Conservation (phyloP, 2,888 invertebrate species). For the Cyclophora punctaria region DNA sequence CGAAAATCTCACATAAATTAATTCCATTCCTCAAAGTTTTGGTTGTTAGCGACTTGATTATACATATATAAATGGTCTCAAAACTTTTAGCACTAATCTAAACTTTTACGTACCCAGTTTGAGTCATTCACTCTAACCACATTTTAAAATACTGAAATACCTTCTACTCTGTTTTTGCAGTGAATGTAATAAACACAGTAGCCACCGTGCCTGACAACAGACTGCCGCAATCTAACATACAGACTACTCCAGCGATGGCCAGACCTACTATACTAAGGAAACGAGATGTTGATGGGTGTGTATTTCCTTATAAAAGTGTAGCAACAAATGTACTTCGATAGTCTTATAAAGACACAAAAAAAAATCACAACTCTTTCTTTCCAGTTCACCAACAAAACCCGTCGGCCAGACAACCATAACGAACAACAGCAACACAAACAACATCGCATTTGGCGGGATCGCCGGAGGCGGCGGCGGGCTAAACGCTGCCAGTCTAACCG, state of each 20-base stretch:
- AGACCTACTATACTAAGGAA: conserved; percentile 91
- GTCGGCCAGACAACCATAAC: neutral
- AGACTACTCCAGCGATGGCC: conserved; percentile 76
- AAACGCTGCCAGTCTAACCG: no score
- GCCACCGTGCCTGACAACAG: conserved; percentile 39
- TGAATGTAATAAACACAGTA: conserved; percentile 42
- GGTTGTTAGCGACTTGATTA: no score
- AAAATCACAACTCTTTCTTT: neutral
- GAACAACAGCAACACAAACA: no score
- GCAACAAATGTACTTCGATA: no score
- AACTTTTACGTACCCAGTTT: no score
- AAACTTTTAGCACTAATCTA: no score
- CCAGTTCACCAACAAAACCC: conserved; percentile 73
- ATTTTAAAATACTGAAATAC: no score
- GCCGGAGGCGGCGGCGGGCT: no score
- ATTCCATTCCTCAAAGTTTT: neutral
- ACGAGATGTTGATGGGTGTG: conserved; percentile 86
- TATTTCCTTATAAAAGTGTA: neutral
- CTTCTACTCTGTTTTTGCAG: conserved; percentile 19
- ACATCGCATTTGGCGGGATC: no score
- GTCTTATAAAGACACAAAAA: no score
- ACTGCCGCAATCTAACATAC: conserved; percentile 26
- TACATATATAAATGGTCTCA: no score
- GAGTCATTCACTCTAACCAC: no score
- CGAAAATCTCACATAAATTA: neutral